Evolutionary conservation across 2,113 vertebrate genomes (phyloP), one percentile per base, ranked within the genome.

Genomic region (Strigops habroptila): DNA sequence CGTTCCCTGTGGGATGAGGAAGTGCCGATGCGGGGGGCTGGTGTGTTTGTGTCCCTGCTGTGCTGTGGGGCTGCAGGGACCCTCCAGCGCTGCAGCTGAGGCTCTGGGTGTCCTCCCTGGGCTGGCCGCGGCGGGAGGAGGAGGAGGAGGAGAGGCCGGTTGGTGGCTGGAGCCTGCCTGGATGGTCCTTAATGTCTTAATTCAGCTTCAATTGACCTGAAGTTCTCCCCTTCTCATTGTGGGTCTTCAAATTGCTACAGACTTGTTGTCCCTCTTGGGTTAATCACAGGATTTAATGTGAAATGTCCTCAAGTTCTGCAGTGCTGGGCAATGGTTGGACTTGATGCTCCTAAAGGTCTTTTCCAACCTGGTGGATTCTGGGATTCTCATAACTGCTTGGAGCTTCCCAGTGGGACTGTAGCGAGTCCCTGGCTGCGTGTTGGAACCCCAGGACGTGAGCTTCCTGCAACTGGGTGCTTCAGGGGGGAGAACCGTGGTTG

Each of bases 11-110:
- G 41, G 39, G 23, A 33, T 55, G 39, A 39, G 60, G 49, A 22
- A 55, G n/a, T 31, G 10, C 13, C 4, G 3, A 3, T 22, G 48
- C 48, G 5, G 16, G 35, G 35, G 31, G 31, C 8, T 63, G 12
- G 31, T 52, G 25, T 0, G 1, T 10, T 21, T 43, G 23, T 12
- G 13, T 52, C 37, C 57, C 52, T 2, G 12, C 21, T 25, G 68
- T 8, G 25, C 19, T 35, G 25, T 16, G 37, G 35, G 46, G 46
- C 46, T 5, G 15, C n/a, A 19, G 60, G 28, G 68, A 35, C 6
- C 31, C 37, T 14, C 57, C 21, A 4, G 2, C 0, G 4, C 68
- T 21, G 21, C 31, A 16, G 80, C 23, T 57, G 55, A 12, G 21
- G 55, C 37, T 30, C 18, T 12, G 1, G 4, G 22, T 18, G 3